Percentiles rank a stretch among this genome's conserved stretches.
Conservation (phyloP, 2,888 invertebrate genomes). For the Chrysotoxum bicinctum region DNA sequence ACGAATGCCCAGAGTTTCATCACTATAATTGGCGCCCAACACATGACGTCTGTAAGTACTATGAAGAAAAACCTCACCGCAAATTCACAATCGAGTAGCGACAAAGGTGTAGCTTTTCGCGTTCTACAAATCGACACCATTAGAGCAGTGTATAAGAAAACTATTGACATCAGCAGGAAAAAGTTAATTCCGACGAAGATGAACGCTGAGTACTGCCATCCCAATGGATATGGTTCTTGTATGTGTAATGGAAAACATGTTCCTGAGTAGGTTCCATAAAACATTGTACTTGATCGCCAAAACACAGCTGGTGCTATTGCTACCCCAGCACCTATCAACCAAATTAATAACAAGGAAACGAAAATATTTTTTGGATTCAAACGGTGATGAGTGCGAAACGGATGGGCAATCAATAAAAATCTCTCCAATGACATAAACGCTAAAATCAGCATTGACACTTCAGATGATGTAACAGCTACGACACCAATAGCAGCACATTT, state of each 20-base stretch:
- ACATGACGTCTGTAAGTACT: constrained; percentile 86
- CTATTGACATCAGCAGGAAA: constrained; percentile 84
- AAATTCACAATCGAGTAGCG: constrained; percentile 85
- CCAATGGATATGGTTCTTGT: constrained; percentile 85
- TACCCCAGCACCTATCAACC: constrained; percentile 84
- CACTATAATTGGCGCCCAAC: constrained; percentile 87
- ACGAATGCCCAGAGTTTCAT: constrained; percentile 85
- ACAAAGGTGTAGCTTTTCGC: constrained; percentile 84
- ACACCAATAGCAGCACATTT: constrained; percentile 85
- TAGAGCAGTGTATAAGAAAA: constrained; percentile 84
- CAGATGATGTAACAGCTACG: constrained; percentile 86
- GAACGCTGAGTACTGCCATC: constrained; percentile 88
- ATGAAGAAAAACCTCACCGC: constrained; percentile 87
- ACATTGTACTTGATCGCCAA: constrained; percentile 84
- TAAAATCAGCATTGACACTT: constrained; percentile 87
- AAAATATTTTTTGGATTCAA: constrained; percentile 83
- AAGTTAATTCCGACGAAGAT: constrained; percentile 87
- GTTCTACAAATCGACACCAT: constrained; percentile 86
- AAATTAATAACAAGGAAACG: constrained; percentile 83
- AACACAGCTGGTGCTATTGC: constrained; percentile 86
- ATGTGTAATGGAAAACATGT: constrained; percentile 88
- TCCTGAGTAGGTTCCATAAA: constrained; percentile 86
- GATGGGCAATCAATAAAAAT: constrained; percentile 85
- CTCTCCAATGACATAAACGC: constrained; percentile 88
- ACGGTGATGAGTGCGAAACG: constrained; percentile 83